Evolutionary conservation across 2,888 invertebrate genomes (phyloP).

Genomic region (Lithophane semibrunnea): DNA sequence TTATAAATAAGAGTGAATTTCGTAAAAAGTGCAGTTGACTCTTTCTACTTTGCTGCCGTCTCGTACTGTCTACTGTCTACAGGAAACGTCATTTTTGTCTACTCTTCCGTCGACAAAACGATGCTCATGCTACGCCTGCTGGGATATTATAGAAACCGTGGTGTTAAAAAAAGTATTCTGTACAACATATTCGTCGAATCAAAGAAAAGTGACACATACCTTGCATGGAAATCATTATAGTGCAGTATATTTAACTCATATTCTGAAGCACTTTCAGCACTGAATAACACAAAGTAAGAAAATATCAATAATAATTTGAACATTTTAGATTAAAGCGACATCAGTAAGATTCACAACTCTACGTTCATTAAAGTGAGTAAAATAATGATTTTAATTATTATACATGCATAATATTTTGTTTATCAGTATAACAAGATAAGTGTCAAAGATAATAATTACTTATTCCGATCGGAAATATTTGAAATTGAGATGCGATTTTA

Average conservation of each 20-base stretch:
- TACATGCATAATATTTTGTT: background rate
- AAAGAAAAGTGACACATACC: constrained; percentile 70
- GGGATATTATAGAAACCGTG: background rate
- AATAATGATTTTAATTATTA: background rate
- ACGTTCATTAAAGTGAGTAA: background rate
- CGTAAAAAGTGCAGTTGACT: too few species aligned
- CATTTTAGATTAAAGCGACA: constrained; percentile 11
- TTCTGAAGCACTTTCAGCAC: constrained; percentile 64
- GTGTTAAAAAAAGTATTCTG: background rate
- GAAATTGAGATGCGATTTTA: constrained; percentile 4
- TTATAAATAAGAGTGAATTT: too few species aligned
- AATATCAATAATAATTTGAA: constrained; percentile 18
- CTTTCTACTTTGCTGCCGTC: too few species aligned
- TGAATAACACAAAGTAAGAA: constrained; percentile 57
- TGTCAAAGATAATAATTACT: background rate
- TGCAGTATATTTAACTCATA: constrained; percentile 83
- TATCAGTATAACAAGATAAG: constrained; percentile 39
- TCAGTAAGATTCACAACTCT: background rate
- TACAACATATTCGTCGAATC: background rate
- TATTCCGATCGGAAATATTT: background rate
- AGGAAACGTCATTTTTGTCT: too few species aligned
- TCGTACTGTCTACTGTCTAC: too few species aligned
- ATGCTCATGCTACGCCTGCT: too few species aligned
- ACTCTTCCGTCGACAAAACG: too few species aligned
- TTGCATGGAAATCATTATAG: constrained; percentile 87